Percentiles rank a stretch among this genome's conserved stretches.
phyloP scores from a whole-genome alignment of 2,113 vertebrate species.

The Pedionomus torquatus region DNA sequence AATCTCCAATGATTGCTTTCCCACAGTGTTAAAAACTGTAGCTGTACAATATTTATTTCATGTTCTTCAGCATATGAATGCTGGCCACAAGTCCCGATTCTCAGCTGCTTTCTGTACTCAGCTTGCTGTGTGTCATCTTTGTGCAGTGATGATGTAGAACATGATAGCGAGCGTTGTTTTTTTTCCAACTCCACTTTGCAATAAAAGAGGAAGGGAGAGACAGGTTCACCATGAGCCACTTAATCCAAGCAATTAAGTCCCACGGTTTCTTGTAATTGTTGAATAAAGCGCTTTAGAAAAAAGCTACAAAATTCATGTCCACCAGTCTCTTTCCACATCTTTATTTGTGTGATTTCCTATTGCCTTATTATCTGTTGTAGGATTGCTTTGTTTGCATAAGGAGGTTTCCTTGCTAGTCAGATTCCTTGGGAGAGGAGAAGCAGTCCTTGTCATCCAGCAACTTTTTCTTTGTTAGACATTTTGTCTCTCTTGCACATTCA shows the following conservation, averaged over 20 bases:
- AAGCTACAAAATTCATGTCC: not conserved
- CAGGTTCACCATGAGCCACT: not conserved
- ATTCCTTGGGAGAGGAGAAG: not conserved
- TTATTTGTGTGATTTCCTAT: not conserved
- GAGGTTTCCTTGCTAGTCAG: not conserved
- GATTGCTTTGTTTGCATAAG: not conserved
- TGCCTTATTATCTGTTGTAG: not conserved
- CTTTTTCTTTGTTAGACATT: not conserved
- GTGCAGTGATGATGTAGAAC: not conserved
- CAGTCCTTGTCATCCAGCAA: not conserved
- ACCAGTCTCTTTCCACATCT: not conserved
- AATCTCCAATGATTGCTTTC: not conserved
- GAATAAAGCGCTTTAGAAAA: not conserved
- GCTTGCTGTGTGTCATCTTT: rapidly evolving
- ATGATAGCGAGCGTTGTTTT: not conserved
- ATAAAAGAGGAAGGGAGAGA: not conserved
- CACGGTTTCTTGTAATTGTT: not conserved
- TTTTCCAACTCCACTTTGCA: not conserved
- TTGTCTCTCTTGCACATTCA: constrained; percentile 32
- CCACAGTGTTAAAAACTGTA: not conserved
- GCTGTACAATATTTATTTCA: not conserved
- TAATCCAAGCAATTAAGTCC: not conserved
- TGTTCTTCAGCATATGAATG: rapidly evolving
- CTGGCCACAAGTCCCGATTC: not conserved
- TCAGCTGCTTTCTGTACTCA: not conserved